Evolutionary conservation across 2,797 vertebrate genomes (phyloP), one percentile per base, ranked within the genome.

Genomic region (Clarias pachynema): DNA sequence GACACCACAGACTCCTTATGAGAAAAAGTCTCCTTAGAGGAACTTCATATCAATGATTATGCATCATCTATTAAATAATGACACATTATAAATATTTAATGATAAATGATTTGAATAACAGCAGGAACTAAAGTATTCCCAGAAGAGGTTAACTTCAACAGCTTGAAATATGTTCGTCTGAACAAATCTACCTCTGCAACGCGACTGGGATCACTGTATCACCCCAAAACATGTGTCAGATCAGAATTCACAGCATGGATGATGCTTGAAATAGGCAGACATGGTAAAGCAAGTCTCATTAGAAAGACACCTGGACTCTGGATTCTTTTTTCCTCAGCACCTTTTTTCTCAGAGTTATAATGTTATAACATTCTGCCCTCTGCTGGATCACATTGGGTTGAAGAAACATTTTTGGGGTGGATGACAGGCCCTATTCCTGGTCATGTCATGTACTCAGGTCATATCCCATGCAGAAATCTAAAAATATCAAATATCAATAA

Each of bases 291-390:
- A 49, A 81, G 26, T 9, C 75, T 53, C 63, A 85, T 82, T 70
- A 82, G 68, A 10, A 29, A 62, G 62, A 85, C 65, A 66, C 79
- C 59, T 73, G 81, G 73, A 81, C 69, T 40, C 37, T 34, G 31
- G 31, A 34, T 34, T 59, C 3, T 5, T 37, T 10, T 31, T 59
- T 8, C 9, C 9, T n/a, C 69, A 65, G 5, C 2, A 57, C 29
- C 29, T 53, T 53, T 14, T 49, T 53, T 53, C 49, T 53, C 10
- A 79, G 82, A 86, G n/a, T 60, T 88, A 82, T 34, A 72, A 75
- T 81, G 88, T 91, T 82, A 88, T 89, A 75, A 90, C 91, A 94
- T 89, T 93, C 90, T 94, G 94, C 94, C 94, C 92, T 91, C 94
- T 90, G 87, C 93, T 94, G 94, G 80, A 62, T 77, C 14, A 0